Conservation (phyloP, 1,140 invertebrate genomes). For the Ostrea edulis region DNA sequence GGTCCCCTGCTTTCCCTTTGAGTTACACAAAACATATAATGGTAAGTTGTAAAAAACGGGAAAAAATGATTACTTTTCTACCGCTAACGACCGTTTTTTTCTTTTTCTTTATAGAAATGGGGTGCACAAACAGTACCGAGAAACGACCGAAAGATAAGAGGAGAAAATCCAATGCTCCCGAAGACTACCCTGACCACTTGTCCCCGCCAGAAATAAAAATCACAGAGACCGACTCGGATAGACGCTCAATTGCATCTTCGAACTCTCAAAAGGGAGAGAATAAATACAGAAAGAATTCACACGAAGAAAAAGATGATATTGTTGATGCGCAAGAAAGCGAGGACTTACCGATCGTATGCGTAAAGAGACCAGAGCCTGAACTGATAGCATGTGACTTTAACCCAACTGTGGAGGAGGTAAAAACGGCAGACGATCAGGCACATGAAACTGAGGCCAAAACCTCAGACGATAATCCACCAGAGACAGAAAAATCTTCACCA, state of each 20-base stretch:
- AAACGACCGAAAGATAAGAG: neutral
- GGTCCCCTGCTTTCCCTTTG: no score
- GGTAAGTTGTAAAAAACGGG: no score
- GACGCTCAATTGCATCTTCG: neutral
- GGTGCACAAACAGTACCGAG: conserved; percentile 8
- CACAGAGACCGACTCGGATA: neutral
- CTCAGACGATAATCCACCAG: neutral
- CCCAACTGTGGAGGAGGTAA: neutral
- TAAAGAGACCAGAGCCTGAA: neutral
- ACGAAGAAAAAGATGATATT: neutral
- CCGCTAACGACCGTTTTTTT: no score
- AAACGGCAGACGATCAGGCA: neutral
- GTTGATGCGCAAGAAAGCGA: neutral
- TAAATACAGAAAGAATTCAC: neutral
- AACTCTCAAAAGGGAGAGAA: neutral
- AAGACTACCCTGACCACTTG: neutral
- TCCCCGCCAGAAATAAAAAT: neutral
- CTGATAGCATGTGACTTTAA: neutral
- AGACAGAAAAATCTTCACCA: neutral
- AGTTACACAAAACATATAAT: no score
- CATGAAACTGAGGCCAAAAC: neutral
- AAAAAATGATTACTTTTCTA: no score
- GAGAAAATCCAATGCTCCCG: neutral
- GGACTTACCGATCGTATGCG: neutral
- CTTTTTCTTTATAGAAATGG: neutral